These are phyloP conservation scores for Hyla sarda DNA, from an alignment of 2,113 vertebrate genomes.

Conservation along the genomic window DNA sequence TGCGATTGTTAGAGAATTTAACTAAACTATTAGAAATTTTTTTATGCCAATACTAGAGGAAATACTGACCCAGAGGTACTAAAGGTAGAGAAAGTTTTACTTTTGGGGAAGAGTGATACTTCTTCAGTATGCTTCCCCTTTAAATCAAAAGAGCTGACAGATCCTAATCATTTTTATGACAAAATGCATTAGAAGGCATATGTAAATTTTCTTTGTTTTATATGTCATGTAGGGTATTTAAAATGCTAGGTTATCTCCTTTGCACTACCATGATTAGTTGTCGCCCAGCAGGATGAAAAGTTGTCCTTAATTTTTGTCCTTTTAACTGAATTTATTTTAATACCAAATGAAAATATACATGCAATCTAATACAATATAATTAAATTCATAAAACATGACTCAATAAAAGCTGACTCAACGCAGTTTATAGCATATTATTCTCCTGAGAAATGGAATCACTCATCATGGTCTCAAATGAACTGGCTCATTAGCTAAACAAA, in stretches of 20 bases:
- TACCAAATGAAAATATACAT: neutral
- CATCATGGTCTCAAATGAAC: conserved; percentile 5
- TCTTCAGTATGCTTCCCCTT: no score
- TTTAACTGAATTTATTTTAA: neutral
- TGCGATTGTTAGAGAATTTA: no score
- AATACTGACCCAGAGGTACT: no score
- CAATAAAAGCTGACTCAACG: neutral
- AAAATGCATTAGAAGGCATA: no score
- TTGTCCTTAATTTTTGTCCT: neutral
- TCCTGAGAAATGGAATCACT: conserved; percentile 9
- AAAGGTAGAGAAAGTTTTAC: no score
- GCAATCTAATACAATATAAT: neutral
- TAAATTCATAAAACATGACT: conserved; percentile 12
- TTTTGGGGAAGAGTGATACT: no score
- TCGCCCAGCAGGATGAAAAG: neutral
- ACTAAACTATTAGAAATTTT: no score
- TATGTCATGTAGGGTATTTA: neutral
- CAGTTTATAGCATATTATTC: neutral
- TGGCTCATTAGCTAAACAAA: neutral
- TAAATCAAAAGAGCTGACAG: no score
- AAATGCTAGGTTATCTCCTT: neutral
- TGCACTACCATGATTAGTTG: neutral
- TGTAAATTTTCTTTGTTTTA: neutral
- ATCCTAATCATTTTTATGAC: neutral
- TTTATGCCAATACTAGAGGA: no score